These are phyloP conservation scores for Periplaneta americana DNA, from an alignment of 1,140 invertebrate genomes.

Conservation along the genomic window DNA sequence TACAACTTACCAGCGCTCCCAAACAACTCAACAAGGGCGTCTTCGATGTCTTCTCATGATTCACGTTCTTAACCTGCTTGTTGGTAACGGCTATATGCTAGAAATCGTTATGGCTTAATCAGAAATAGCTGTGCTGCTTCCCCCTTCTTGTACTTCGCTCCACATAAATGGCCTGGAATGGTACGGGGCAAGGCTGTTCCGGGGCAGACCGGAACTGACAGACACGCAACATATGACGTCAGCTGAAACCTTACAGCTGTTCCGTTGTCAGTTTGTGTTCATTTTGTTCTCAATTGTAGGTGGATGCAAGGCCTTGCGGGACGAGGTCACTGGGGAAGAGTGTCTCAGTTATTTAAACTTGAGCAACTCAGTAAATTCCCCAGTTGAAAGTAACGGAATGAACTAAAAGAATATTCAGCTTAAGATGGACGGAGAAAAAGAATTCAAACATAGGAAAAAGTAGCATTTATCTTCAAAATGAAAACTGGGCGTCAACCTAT, in stretches of 20 bases:
- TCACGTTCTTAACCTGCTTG: background rate
- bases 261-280: too few species aligned
- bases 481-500: too few species aligned
- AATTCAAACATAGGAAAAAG: too few species aligned
- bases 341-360: background rate
- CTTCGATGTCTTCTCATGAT: background rate
- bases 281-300: background rate
- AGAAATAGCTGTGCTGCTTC: background rate
- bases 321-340: background rate
- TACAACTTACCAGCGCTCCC: too few species aligned
- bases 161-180: background rate
- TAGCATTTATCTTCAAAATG: too few species aligned
- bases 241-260: background rate
- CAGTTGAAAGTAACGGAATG: too few species aligned
- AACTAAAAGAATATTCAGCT: too few species aligned
- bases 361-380: too few species aligned
- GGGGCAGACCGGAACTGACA: background rate
- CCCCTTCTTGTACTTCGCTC: background rate
- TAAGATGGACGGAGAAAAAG: too few species aligned
- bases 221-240: background rate
- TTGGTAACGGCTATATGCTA: background rate
- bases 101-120: background rate
- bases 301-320: background rate
- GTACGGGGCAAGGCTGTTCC: background rate
- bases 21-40: too few species aligned